Evolutionary conservation across 2,888 invertebrate genomes (phyloP).

Genomic region (Alloplasta piceator): DNA sequence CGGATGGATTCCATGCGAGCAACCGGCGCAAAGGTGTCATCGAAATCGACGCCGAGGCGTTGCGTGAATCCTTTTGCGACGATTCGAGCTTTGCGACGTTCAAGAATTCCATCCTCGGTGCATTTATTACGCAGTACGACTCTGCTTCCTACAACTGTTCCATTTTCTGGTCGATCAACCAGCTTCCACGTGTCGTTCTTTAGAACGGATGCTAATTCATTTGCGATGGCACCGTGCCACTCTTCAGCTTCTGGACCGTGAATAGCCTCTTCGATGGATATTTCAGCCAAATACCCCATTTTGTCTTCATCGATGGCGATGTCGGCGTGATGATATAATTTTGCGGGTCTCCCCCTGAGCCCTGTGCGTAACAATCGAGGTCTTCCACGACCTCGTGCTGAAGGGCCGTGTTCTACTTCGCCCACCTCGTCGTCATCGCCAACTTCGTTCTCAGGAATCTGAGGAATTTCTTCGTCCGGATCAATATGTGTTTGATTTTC

Average conservation of each 20-base stretch:
- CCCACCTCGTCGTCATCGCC: neutral
- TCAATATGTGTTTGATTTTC: neutral
- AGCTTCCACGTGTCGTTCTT: slow-evolving; percentile 63
- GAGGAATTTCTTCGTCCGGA: neutral
- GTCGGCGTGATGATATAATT: neutral
- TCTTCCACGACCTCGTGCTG: neutral
- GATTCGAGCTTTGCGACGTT: slow-evolving; percentile 51
- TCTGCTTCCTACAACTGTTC: slow-evolving; percentile 22
- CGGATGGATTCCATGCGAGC: slow-evolving; percentile 49
- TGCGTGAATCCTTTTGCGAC: no score
- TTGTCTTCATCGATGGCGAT: slow-evolving; percentile 20
- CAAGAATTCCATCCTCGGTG: slow-evolving; percentile 35
- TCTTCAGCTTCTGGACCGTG: slow-evolving; percentile 23
- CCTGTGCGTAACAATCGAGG: neutral
- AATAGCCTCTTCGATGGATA: slow-evolving; percentile 23
- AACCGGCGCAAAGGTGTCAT: no score
- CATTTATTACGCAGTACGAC: slow-evolving; percentile 53
- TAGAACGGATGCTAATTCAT: slow-evolving; percentile 56
- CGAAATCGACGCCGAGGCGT: no score
- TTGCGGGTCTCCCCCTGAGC: neutral
- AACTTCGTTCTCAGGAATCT: neutral
- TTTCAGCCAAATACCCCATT: slow-evolving; percentile 14
- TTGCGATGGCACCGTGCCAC: slow-evolving; percentile 41
- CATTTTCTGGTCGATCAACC: slow-evolving; percentile 41
- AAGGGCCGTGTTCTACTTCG: neutral